Evolutionary conservation across 1,140 invertebrate genomes (phyloP).

Genomic region (Condylostylus longicornis): DNA sequence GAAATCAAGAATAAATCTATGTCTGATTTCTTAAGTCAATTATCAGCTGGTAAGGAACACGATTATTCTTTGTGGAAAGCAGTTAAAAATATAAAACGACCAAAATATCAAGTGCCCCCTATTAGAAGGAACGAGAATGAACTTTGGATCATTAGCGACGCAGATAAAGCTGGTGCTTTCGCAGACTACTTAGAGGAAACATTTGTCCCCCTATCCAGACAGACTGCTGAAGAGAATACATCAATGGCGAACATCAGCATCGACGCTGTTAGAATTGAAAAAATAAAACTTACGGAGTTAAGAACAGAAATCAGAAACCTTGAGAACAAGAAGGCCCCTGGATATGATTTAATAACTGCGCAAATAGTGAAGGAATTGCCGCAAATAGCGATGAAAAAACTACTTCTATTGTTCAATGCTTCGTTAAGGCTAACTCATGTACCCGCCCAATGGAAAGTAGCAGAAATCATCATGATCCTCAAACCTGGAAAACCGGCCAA

Average conservation of each 20-base stretch:
- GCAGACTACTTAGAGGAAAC: conserved; percentile 4
- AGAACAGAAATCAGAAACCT: conserved; percentile 4
- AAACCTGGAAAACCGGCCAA: conserved; percentile 22
- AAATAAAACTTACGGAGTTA: conserved; percentile 6
- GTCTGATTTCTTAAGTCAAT: conserved; percentile 4
- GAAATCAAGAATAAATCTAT: conserved; percentile 6
- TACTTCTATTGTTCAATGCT: conserved; percentile 19
- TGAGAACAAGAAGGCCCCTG: background rate
- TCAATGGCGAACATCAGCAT: conserved; percentile 1
- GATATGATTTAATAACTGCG: conserved; percentile 1
- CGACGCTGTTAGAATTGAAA: conserved; percentile 4
- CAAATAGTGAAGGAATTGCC: background rate
- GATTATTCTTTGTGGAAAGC: conserved; percentile 7
- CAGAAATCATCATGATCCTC: too few relatives aligned
- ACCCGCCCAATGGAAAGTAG: conserved; percentile 11
- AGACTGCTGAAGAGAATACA: conserved; percentile 2
- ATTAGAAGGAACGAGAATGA: conserved; percentile 2
- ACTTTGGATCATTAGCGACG: conserved; percentile 3
- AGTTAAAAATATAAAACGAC: conserved; percentile 6
- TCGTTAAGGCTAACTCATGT: conserved; percentile 12
- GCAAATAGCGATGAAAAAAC: background rate
- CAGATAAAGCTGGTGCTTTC: conserved; percentile 7
- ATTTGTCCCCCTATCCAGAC: conserved; percentile 4
- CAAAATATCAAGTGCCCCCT: conserved; percentile 4
- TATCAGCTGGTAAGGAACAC: conserved; percentile 4